Base-by-base conservation (phyloP, 2,888 invertebrate genomes). In the Malachius bipustulatus region DNA sequence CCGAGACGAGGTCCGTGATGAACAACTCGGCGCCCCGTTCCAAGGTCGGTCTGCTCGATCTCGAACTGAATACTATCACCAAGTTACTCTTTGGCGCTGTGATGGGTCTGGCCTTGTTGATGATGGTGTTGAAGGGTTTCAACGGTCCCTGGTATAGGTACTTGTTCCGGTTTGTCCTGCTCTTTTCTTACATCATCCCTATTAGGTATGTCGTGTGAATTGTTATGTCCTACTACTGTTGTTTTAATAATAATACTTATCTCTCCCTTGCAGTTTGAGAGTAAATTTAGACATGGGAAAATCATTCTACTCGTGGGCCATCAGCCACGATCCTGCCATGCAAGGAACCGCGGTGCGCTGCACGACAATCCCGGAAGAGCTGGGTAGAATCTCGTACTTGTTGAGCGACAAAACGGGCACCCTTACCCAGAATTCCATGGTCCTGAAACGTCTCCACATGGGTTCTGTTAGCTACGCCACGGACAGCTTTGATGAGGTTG, bases 271-370 rank as follows among this genome's bases (percentile, higher is more conserved):
- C 60, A 94, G 96, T 66, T 75, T 98, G 54, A 72, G 98, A 43
- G 97, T 99, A 1, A 99, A 99, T 66, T 70, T 98, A 48, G 98
- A 98, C 55, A 90, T 99, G 88, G 97, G 96, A 2, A 98, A 99
- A 65, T 83, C 87, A 0, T 93, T 85, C 57, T 99, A 97, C 63
- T 90, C 97, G 0, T 97, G 90, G 84, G 81, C 87, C 47, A 96
- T 98, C 51, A 90, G 93, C 54, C 73, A 84, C 37, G 98, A 99
- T 65, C 78, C 83, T 35, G 77, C 84, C 49, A 94, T 99, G 47
- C 78, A 81, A 42, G 94, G 90, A 14, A 94, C 96, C 0, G 90
- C 94, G 6, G 96, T 96, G 40, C 73, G 98, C 4, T 93, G 93
- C 35, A 97, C 96, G 2, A 99, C 97, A 2, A 98, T 98, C 47